Percentiles rank a stretch among this genome's conserved stretches.
phyloP scores from a whole-genome alignment of 2,113 vertebrate genomes.

The Crotalus tigris region DNA sequence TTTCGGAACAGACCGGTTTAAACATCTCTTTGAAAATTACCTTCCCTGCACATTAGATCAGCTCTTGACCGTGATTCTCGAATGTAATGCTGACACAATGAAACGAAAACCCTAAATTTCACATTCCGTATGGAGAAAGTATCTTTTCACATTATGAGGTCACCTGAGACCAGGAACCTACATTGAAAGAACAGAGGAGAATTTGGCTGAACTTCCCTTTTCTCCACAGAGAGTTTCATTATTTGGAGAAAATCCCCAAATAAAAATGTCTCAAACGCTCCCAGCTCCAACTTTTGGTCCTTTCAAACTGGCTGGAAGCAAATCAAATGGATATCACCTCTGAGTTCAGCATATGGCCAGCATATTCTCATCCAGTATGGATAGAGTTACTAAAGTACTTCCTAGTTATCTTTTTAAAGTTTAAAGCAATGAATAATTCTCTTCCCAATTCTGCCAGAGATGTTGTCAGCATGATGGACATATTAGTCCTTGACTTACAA shows the following conservation, averaged over 20 bases:
- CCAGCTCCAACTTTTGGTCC: background rate
- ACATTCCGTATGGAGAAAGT: slow-evolving; percentile 15
- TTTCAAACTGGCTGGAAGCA: background rate
- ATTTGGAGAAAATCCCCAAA: slow-evolving; percentile 30
- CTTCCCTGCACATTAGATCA: background rate
- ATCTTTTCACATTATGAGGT: background rate
- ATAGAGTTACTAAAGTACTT: background rate
- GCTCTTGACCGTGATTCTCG: background rate
- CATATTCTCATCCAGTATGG: background rate
- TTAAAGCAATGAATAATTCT: background rate
- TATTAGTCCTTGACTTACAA: background rate
- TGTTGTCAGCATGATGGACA: background rate
- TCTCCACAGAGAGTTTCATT: slow-evolving; percentile 31
- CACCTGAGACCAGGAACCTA: slow-evolving; percentile 8
- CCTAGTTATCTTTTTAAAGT: background rate
- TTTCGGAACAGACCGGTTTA: background rate
- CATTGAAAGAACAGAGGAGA: background rate
- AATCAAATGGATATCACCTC: background rate
- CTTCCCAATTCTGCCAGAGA: background rate
- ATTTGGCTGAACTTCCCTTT: background rate
- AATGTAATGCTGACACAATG: background rate
- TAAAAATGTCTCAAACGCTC: background rate
- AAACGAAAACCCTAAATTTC: background rate
- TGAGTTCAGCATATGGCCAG: background rate
- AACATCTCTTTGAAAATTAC: background rate